Conservation (phyloP, 2,113 vertebrate species). For the Ptyas mucosa region DNA sequence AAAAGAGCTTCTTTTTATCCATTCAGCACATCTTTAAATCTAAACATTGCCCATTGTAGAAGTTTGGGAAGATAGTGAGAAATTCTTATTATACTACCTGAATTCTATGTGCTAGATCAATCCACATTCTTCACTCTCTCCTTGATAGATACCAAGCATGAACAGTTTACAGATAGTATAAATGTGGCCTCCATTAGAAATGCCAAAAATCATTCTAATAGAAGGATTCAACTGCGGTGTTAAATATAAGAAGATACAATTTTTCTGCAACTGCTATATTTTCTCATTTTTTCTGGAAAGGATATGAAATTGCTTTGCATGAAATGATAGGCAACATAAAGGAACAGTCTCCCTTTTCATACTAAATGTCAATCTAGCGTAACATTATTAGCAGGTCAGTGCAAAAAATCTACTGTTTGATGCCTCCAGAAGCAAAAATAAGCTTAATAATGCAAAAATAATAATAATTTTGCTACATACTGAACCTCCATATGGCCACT, state of each 20-base stretch:
- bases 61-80: background rate
- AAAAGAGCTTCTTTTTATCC: background rate
- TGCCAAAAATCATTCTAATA: background rate
- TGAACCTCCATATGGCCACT: background rate
- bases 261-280: background rate
- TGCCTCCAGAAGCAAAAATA: constrained; percentile 7
- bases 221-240: background rate
- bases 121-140: background rate
- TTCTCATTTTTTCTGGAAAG: background rate
- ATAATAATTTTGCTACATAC: background rate
- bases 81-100: background rate
- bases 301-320: background rate
- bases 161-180: background rate
- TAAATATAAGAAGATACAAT: background rate
- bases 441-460: background rate
- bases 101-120: background rate
- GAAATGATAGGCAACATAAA: background rate
- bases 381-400: background rate
- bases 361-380: background rate
- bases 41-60: background rate
- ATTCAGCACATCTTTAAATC: background rate
- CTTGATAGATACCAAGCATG: background rate
- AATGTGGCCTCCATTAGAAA: background rate
- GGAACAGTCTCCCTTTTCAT: background rate
- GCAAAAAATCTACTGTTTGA: background rate